Conservation (phyloP, 2,888 invertebrate genomes). For the Podotricha telesiphe region DNA sequence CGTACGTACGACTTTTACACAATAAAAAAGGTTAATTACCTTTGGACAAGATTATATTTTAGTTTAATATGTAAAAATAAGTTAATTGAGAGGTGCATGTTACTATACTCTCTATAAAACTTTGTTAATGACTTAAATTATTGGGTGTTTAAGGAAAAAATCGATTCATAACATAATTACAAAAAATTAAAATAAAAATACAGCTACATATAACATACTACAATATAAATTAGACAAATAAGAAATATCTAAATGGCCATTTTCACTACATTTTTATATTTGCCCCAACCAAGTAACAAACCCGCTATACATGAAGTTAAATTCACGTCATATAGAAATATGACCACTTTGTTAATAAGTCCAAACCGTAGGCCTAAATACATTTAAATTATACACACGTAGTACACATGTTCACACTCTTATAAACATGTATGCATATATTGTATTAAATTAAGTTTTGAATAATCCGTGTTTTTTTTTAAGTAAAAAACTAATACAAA, state of each 20-base stretch:
- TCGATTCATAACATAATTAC: not conserved
- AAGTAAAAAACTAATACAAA: too few species aligned
- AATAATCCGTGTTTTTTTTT: not conserved
- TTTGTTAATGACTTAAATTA: too few species aligned
- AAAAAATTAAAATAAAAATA: not conserved
- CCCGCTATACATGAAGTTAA: not conserved
- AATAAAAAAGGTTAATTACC: not conserved
- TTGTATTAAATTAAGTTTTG: not conserved
- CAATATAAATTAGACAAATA: too few species aligned
- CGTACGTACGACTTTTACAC: not conserved
- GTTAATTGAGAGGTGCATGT: too few species aligned
- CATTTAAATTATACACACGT: conserved; percentile 2
- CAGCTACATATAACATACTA: too few species aligned
- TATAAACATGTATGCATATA: not conserved
- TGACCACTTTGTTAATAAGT: not conserved
- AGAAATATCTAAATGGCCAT: not conserved
- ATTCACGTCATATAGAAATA: not conserved
- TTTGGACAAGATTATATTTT: not conserved
- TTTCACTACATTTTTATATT: not conserved
- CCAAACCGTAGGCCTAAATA: not conserved
- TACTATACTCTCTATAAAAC: too few species aligned
- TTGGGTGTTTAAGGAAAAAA: too few species aligned
- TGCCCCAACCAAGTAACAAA: not conserved
- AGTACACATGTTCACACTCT: not conserved
- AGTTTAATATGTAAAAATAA: too few species aligned